Evolutionary conservation across 2,113 vertebrate genomes (phyloP).

Genomic region (Nerophis lumbriciformis): DNA sequence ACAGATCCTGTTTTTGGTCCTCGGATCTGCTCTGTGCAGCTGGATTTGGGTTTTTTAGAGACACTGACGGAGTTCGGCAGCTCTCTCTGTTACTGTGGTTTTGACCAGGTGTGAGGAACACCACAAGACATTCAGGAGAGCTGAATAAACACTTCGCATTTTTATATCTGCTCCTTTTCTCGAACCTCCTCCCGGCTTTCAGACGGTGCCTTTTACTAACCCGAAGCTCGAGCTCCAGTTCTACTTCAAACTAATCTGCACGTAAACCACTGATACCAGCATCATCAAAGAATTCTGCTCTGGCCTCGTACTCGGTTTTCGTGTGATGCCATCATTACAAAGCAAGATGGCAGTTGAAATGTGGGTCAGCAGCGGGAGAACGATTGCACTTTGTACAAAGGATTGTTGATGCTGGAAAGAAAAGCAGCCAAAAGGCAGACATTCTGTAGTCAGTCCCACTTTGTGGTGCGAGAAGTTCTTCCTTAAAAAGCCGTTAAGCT

Average conservation of each 20-base stretch:
- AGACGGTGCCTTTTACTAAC: conserved; percentile 32
- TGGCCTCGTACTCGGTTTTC: conserved; percentile 10
- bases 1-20: conserved; percentile 41
- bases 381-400: conserved; percentile 52
- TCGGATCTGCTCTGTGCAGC: conserved; percentile 46
- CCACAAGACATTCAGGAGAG: conserved; percentile 35
- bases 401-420: conserved; percentile 24
- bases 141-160: background rate
- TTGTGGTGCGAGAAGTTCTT: conserved; percentile 20
- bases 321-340: conserved; percentile 6
- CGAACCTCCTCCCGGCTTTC: conserved; percentile 11
- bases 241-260: conserved; percentile 39
- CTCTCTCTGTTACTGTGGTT: conserved; percentile 19
- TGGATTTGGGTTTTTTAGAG: conserved; percentile 44
- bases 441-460: conserved; percentile 21
- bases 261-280: conserved; percentile 38
- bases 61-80: conserved; percentile 14
- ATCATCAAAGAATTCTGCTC: conserved; percentile 27
- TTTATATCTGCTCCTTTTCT: conserved; percentile 4
- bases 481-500: conserved; percentile 25
- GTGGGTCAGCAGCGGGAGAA: conserved; percentile 21
- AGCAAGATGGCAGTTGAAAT: conserved; percentile 12
- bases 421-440: conserved; percentile 16
- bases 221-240: conserved; percentile 30
- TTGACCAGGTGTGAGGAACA: conserved; percentile 29